Evolutionary conservation across 1,140 invertebrate genomes (phyloP).

Genomic region (Caligus rogercresseyi): DNA sequence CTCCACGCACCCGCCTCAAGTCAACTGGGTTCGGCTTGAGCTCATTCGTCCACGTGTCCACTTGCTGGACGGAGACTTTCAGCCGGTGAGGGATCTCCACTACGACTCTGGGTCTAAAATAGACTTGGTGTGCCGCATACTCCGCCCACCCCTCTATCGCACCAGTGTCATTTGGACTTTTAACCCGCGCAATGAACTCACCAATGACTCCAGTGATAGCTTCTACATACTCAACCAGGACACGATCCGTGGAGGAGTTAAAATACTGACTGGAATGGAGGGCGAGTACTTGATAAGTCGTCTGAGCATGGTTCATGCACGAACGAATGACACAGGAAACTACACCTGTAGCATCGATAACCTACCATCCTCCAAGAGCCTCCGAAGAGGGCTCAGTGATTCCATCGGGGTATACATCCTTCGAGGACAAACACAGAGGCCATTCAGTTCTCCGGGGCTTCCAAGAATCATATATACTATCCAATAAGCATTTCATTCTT

Average conservation of each 20-base stretch:
- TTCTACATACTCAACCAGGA: conserved; percentile 5
- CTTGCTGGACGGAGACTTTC: conserved; percentile 4
- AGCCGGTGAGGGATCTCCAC: conserved; percentile 8
- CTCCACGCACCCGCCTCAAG: background rate
- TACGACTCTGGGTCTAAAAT: conserved; percentile 11
- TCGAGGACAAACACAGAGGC: conserved; percentile 9
- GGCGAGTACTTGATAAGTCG: background rate
- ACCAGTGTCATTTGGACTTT: background rate
- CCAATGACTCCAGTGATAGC: background rate
- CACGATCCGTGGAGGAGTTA: conserved; percentile 10
- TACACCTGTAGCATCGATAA: conserved; percentile 6
- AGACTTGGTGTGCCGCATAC: conserved; percentile 2
- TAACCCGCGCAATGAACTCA: background rate
- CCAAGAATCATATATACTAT: too few relatives aligned
- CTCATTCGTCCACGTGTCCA: conserved; percentile 5
- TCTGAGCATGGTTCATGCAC: conserved; percentile 1
- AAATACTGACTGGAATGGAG: conserved; percentile 6
- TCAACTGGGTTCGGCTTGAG: conserved; percentile 9
- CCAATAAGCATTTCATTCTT: too few relatives aligned
- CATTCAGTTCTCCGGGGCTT: conserved; percentile 4
- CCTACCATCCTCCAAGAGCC: background rate
- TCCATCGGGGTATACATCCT: conserved; percentile 7
- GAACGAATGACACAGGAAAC: conserved; percentile 3
- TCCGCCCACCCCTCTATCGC: background rate
- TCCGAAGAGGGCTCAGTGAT: background rate